Conservation (phyloP, 2,113 vertebrate genomes). For the Ellobius talpinus region DNA sequence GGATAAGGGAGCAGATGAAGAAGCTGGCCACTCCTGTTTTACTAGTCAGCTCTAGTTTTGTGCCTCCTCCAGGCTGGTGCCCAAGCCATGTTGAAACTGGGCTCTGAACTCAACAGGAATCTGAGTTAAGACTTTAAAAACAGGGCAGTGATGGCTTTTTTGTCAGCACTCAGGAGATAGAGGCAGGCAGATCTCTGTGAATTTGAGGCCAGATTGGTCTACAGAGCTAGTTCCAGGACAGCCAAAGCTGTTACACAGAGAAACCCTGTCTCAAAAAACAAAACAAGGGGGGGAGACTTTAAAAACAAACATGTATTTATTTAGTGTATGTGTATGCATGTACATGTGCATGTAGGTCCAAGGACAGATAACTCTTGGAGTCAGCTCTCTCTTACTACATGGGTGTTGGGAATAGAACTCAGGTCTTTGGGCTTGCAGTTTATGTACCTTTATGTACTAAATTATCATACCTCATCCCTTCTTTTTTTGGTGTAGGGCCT, state of each 20-base stretch:
- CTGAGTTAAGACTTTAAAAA: neutral
- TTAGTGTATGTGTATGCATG: neutral
- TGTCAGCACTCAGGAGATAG: too few relatives aligned
- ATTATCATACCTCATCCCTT: neutral
- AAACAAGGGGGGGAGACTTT: too few relatives aligned
- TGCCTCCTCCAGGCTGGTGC: neutral
- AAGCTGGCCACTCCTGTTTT: neutral
- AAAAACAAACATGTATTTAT: neutral
- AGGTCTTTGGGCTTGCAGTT: neutral
- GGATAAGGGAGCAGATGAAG: neutral
- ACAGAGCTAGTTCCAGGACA: too few relatives aligned
- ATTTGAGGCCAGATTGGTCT: too few relatives aligned
- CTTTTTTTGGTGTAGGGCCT: neutral
- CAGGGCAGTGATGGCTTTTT: neutral
- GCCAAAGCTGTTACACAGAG: too few relatives aligned
- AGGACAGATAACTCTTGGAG: neutral
- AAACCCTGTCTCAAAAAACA: too few relatives aligned
- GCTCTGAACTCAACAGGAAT: neutral
- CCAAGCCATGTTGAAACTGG: neutral
- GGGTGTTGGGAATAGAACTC: neutral
- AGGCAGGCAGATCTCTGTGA: too few relatives aligned
- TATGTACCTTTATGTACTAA: neutral
- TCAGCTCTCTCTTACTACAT: too few relatives aligned
- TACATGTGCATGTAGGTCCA: neutral
- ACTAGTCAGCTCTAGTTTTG: neutral